Evolutionary conservation across 53 echinoderm and acorn worm species (phyloP).

Genomic region (Antedon mediterranea): DNA sequence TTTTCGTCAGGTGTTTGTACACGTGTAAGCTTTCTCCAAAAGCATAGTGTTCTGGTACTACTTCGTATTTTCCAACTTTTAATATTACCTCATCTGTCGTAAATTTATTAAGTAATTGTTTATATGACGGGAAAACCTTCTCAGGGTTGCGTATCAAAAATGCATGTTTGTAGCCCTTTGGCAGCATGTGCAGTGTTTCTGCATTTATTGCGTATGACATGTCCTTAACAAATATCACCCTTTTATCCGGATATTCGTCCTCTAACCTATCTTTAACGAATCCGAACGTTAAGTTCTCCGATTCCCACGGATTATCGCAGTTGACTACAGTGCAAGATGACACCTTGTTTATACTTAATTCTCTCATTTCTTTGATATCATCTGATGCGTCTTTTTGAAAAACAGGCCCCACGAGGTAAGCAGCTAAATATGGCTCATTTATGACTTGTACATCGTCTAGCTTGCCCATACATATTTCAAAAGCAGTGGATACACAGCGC

Average conservation of each 20-base stretch:
- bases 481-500: background rate
- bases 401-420: background rate
- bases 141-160: conserved; percentile 25
- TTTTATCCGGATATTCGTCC: conserved; percentile 25
- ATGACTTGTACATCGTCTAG: background rate
- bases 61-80: background rate
- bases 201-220: conserved; percentile 11
- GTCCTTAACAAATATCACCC: conserved; percentile 20
- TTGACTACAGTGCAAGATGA: background rate
- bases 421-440: background rate
- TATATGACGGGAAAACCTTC: conserved; percentile 28
- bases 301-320: background rate
- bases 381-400: background rate
- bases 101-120: conserved; percentile 14
- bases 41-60: background rate
- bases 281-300: conserved; percentile 16
- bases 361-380: background rate
- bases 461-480: background rate
- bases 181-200: conserved; percentile 12
- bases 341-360: background rate
- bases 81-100: conserved; percentile 4
- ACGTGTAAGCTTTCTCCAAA: background rate
- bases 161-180: conserved; percentile 23
- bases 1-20: background rate
- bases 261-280: conserved; percentile 17